These are phyloP conservation scores for Ophion costatus DNA, from an alignment of 2,888 invertebrate genomes.

Conservation along the genomic window DNA sequence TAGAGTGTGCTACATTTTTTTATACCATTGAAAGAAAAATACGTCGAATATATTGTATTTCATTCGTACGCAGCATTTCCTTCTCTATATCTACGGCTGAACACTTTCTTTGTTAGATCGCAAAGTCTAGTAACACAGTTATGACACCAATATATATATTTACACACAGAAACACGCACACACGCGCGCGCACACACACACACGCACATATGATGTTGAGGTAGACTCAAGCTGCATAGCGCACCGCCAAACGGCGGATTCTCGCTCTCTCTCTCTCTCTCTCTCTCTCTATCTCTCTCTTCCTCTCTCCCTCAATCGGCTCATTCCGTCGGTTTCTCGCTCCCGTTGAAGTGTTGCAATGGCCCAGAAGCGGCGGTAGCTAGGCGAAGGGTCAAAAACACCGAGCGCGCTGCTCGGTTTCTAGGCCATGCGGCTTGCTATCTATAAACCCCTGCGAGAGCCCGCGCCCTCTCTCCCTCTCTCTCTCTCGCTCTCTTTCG, in stretches of 20 bases:
- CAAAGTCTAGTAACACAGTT: conserved; percentile 23
- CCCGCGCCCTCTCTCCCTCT: conserved; percentile 61
- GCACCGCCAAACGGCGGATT: conserved; percentile 38
- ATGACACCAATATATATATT: neutral
- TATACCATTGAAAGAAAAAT: neutral
- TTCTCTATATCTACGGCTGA: neutral
- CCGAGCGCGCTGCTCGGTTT: conserved; percentile 81
- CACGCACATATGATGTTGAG: neutral
- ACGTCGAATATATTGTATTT: too few species aligned
- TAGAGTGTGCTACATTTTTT: neutral
- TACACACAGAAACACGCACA: too few species aligned
- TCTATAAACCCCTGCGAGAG: conserved; percentile 82
- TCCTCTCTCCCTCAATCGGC: neutral
- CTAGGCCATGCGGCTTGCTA: conserved; percentile 83
- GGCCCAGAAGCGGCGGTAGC: conserved; percentile 83
- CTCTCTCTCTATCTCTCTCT: conserved; percentile 5
- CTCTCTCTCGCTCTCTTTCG: conserved; percentile 8
- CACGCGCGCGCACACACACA: too few species aligned
- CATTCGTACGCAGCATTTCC: too few species aligned
- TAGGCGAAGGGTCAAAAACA: conserved; percentile 84
- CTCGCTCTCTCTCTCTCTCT: neutral
- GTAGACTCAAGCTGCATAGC: conserved; percentile 34
- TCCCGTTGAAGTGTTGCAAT: conserved; percentile 79
- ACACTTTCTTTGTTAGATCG: conserved; percentile 21
- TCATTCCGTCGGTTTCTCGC: conserved; percentile 39